Conservation (phyloP, 2,888 invertebrate genomes). For the Myopa tessellatipennis region DNA sequence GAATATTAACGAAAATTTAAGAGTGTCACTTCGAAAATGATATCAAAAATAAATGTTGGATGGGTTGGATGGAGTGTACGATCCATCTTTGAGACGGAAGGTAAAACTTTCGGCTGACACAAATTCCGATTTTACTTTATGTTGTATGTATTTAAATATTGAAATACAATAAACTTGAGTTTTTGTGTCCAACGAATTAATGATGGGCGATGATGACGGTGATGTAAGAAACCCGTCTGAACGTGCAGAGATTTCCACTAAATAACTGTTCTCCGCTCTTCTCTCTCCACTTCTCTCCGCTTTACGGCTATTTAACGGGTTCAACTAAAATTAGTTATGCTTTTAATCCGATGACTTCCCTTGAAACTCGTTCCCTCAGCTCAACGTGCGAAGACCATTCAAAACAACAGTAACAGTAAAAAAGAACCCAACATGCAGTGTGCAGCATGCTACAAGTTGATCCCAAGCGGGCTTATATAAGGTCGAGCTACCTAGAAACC, state of each 20-base stretch:
- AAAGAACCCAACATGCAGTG: background rate
- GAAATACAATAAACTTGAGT: background rate
- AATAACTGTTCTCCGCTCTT: too few species aligned
- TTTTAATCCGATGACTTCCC: background rate
- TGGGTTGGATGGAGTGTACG: too few species aligned
- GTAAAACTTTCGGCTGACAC: too few species aligned
- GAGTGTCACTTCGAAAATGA: too few species aligned
- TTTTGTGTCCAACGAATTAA: background rate
- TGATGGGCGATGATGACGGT: background rate
- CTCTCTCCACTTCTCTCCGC: background rate
- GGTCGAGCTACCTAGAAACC: slow-evolving; percentile 21
- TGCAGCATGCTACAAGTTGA: background rate
- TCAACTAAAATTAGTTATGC: background rate
- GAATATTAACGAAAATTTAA: too few species aligned
- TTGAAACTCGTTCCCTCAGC: background rate
- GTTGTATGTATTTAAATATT: background rate
- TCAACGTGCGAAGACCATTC: background rate
- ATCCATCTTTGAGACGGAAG: too few species aligned
- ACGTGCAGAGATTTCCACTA: background rate
- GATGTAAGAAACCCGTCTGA: background rate
- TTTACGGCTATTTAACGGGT: background rate
- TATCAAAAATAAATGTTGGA: too few species aligned
- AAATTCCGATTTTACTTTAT: background rate
- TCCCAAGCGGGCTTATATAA: background rate
- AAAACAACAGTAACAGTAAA: background rate